Evolutionary conservation across 2,888 invertebrate genomes (phyloP).

Genomic region (Lydus trimaculatus): DNA sequence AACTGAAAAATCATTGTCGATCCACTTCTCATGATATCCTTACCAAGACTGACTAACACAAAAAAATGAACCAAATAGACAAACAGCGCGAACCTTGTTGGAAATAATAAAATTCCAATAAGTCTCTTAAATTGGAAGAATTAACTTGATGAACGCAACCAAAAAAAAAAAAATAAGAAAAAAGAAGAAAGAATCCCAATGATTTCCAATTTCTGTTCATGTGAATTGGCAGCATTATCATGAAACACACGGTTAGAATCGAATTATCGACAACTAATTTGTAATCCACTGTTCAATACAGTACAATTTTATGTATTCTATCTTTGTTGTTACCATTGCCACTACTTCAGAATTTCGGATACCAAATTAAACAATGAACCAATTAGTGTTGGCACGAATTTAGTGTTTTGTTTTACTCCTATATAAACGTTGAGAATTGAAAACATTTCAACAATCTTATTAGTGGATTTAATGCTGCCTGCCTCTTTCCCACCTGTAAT

Average conservation of each 20-base stretch:
- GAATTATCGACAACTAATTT: constrained; percentile 16
- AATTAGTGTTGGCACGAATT: constrained; percentile 21
- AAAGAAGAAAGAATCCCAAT: not conserved
- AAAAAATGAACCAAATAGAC: not conserved
- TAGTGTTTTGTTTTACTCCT: constrained; percentile 17
- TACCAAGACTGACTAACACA: not conserved
- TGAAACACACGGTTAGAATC: constrained; percentile 20
- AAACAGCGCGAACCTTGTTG: not conserved
- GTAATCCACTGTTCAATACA: constrained; percentile 5
- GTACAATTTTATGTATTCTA: constrained; percentile 19
- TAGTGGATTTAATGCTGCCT: not conserved
- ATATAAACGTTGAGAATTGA: constrained; percentile 16
- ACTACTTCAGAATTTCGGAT: constrained; percentile 25
- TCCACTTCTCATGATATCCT: not conserved
- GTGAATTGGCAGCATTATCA: constrained; percentile 13
- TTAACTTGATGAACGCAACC: not conserved
- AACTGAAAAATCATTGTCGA: constrained; percentile 5
- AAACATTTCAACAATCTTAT: constrained; percentile 18
- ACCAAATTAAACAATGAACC: constrained; percentile 26
- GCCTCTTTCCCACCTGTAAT: too few relatives aligned
- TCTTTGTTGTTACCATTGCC: constrained; percentile 17
- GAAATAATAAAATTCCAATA: not conserved
- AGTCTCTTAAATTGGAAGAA: not conserved
- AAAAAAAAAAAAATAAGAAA: too few relatives aligned
- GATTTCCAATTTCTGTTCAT: not conserved